phyloP scores from a whole-genome alignment of 1,140 invertebrate genomes.

The Sarcophaga bullata region DNA sequence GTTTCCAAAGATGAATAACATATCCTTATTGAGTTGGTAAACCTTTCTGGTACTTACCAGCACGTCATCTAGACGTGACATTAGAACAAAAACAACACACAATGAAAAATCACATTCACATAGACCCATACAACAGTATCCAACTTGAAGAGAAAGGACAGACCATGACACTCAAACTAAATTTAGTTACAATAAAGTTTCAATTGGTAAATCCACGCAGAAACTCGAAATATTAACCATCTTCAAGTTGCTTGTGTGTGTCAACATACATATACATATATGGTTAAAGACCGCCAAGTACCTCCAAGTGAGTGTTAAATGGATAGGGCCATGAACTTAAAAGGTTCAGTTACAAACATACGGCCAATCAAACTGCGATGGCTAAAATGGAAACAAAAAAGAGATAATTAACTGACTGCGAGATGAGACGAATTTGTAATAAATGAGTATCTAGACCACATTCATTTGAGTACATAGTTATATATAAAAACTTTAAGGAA shows the following conservation, averaged over 20 bases:
- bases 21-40: not conserved
- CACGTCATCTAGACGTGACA: constrained; percentile 19
- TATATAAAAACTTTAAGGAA: too few species aligned
- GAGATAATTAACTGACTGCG: constrained; percentile 12
- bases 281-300: not conserved
- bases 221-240: constrained; percentile 3
- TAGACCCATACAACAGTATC: not conserved
- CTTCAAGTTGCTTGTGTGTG: not conserved
- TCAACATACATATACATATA: not conserved
- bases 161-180: constrained; percentile 22
- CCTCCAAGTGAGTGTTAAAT: not conserved
- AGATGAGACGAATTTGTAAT: not conserved
- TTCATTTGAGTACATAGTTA: too few species aligned
- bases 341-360: not conserved
- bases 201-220: constrained; percentile 14
- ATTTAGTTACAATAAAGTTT: constrained; percentile 16
- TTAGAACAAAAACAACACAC: not conserved
- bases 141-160: too few species aligned
- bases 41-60: not conserved
- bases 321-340: not conserved
- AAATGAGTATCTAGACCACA: too few species aligned
- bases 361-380: not conserved
- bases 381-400: not conserved
- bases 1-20: not conserved
- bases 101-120: not conserved